Conservation (phyloP, 1,140 invertebrate genomes). For the Calliopsis andreniformis region DNA sequence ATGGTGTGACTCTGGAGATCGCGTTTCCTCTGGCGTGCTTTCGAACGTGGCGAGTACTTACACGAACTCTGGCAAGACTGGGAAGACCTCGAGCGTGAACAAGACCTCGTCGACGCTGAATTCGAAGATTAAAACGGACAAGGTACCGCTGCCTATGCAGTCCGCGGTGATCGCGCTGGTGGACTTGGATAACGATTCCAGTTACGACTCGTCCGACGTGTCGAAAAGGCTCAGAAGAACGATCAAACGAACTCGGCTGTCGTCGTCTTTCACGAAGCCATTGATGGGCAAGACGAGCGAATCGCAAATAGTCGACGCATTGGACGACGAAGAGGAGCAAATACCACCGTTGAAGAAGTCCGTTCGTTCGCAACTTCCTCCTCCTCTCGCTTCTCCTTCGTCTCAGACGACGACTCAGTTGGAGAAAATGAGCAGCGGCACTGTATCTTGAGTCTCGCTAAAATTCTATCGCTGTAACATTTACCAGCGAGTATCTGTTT, state of each 20-base stretch:
- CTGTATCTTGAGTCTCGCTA: slow-evolving; percentile 60
- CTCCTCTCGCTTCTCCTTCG: slow-evolving; percentile 38
- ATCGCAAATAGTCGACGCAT: slow-evolving; percentile 46
- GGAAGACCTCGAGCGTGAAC: slow-evolving; percentile 3
- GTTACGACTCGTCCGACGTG: slow-evolving; percentile 45
- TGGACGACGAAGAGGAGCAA: slow-evolving; percentile 65
- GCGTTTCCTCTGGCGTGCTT: slow-evolving; percentile 4
- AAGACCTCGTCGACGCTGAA: neutral
- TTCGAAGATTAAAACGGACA: slow-evolving; percentile 25
- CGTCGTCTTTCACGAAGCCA: slow-evolving; percentile 32
- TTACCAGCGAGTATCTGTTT: slow-evolving; percentile 32
- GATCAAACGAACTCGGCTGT: slow-evolving; percentile 55
- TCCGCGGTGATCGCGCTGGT: slow-evolving; percentile 41
- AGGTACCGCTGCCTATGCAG: slow-evolving; percentile 21
- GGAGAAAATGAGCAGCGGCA: slow-evolving; percentile 42
- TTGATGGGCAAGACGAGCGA: slow-evolving; percentile 47
- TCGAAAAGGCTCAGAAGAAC: slow-evolving; percentile 40
- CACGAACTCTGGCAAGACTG: slow-evolving; percentile 20
- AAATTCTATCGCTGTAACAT: slow-evolving; percentile 48
- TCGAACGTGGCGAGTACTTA: slow-evolving; percentile 40
- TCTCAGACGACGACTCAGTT: slow-evolving; percentile 29
- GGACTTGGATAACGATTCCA: slow-evolving; percentile 63
- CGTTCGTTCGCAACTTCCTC: slow-evolving; percentile 51
- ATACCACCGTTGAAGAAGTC: slow-evolving; percentile 58
- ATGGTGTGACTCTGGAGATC: slow-evolving; percentile 26